These are phyloP conservation scores for Struthidea cinerea DNA, from an alignment of 2,113 vertebrate genomes.

Conservation along the genomic window DNA sequence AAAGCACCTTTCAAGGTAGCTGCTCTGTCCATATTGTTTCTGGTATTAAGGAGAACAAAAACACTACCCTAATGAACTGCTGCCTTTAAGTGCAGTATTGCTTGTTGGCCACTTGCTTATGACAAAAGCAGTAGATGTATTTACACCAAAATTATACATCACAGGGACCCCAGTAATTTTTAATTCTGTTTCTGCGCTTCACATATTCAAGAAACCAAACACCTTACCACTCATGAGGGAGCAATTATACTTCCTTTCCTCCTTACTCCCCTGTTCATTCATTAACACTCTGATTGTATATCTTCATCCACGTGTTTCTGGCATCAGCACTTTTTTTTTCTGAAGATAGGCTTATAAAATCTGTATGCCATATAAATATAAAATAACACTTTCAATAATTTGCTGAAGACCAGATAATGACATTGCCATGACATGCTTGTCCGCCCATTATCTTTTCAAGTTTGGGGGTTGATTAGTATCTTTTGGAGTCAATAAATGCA, in stretches of 20 bases:
- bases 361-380: not conserved
- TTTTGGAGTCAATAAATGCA: not conserved
- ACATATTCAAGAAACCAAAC: not conserved
- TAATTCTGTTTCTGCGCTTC: not conserved
- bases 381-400: not conserved
- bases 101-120: not conserved
- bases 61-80: not conserved
- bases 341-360: not conserved
- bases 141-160: not conserved
- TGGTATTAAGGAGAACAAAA: not conserved
- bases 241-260: not conserved
- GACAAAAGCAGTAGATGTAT: not conserved
- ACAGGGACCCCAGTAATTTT: not conserved
- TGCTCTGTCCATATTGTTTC: not conserved
- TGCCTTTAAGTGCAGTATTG: not conserved
- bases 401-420: not conserved
- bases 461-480: not conserved
- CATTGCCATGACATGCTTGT: not conserved
- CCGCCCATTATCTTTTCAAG: not conserved
- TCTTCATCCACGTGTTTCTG: not conserved
- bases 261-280: not conserved
- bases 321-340: not conserved
- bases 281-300: not conserved
- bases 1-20: not conserved
- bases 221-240: accelerated